Conservation (phyloP, 2,113 vertebrate species). For the Sporophila hypoxantha region DNA sequence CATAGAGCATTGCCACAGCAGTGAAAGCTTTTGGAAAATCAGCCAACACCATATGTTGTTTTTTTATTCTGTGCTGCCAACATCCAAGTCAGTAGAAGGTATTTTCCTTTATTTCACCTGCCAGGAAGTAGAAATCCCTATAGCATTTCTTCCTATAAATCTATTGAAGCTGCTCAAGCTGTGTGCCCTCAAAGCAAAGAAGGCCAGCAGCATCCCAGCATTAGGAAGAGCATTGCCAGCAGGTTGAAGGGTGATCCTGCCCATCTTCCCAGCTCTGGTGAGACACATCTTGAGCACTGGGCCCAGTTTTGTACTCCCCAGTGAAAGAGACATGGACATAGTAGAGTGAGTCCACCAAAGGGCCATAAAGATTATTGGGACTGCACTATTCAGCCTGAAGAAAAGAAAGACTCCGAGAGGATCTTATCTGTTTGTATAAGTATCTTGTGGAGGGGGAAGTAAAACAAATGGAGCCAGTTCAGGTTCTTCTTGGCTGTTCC, state of each 20-base stretch:
- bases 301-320: background rate
- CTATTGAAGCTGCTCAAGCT: background rate
- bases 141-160: background rate
- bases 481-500: background rate
- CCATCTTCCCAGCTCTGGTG: background rate
- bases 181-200: background rate
- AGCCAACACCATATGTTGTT: background rate
- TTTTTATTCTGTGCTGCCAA: background rate
- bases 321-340: background rate
- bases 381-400: background rate
- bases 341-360: background rate
- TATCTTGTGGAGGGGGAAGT: background rate
- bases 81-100: background rate
- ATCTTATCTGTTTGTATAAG: fast-evolving
- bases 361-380: background rate
- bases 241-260: background rate
- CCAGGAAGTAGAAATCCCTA: background rate
- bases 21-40: background rate
- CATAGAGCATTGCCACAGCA: background rate
- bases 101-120: background rate
- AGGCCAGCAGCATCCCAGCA: background rate
- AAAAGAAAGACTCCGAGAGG: fast-evolving
- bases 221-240: background rate
- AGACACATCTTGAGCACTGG: background rate
- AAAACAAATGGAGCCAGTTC: background rate